Evolutionary conservation across 2,888 invertebrate genomes (phyloP), one percentile per base, ranked within the genome.

Genomic region (Rhagonycha lutea): DNA sequence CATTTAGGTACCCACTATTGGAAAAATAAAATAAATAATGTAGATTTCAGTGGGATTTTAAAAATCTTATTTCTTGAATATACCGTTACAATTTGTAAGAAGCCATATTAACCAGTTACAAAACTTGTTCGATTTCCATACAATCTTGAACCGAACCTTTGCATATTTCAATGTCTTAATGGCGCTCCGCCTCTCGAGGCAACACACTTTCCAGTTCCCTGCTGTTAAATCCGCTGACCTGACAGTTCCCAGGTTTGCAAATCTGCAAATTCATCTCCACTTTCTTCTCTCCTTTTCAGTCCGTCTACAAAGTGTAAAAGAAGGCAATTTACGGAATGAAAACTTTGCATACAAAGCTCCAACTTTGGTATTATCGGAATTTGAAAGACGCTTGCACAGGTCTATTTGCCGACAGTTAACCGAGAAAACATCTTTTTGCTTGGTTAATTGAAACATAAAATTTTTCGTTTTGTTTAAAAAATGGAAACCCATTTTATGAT

Each of bases 181-280:
- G 73, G 76, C 61, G 69, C 71, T 72, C 75, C 79, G 73, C 78
- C 74, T 72, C 79, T 73, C 29, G 73, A 69, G 75, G 77, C 74
- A 71, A 73, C 74, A 73, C 74, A 70, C 69, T 77, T 79, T 77
- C 70, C 61, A 74, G 77, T 69, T 73, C 77, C 79, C 79, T 71
- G 74, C 77, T 75, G 77, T 70, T 70, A 79, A 79, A 79, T 79
- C 77, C 71, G 79, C 79, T 77, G 79, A 79, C 78, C 78, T 78
- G 78, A 70, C 78, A 74, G 72, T 68, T 69, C 77, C 74, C 60
- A 61, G 72, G 68, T 77, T 77, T 69, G 73, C 77, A 77, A 78
- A 78, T 76, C 76, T 76, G 78, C 78, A 61, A 78, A 76, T 76
- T 76, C 74, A 78, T 78, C 78, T 76, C 74, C 65, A 70, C 73